These are phyloP conservation scores for Anthopleura xanthogrammica DNA, from an alignment of 92 coral and sea anemone species.

Conservation along the genomic window DNA sequence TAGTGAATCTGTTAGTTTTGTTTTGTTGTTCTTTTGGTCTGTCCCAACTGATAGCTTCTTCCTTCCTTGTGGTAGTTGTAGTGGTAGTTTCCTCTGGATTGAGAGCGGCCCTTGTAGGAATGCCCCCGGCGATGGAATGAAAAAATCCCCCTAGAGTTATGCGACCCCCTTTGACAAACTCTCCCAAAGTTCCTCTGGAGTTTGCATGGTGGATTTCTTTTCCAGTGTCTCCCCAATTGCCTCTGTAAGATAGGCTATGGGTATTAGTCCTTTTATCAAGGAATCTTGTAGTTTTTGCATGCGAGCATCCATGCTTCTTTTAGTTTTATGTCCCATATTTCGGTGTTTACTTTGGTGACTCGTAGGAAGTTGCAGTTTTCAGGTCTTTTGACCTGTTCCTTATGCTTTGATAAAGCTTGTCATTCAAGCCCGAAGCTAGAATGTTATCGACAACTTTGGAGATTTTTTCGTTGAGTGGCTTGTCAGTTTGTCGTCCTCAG, in stretches of 20 bases:
- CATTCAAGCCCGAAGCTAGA: constrained; percentile 37
- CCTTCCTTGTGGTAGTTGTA: background rate
- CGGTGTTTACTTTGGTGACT: constrained; percentile 16
- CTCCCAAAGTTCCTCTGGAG: constrained; percentile 40
- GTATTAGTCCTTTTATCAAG: constrained; percentile 36
- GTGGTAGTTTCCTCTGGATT: background rate
- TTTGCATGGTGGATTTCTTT: constrained; percentile 19
- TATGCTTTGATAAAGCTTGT: constrained; percentile 14
- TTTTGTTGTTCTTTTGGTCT: background rate
- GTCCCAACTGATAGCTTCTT: background rate
- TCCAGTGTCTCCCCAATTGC: constrained; percentile 46
- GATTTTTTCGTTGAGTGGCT: constrained; percentile 15
- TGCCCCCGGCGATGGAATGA: constrained; percentile 22
- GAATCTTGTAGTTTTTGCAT: constrained; percentile 42
- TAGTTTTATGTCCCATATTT: constrained; percentile 38
- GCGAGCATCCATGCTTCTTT: constrained; percentile 45
- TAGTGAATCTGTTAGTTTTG: background rate
- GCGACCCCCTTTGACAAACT: constrained; percentile 23
- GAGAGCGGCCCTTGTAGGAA: constrained; percentile 17
- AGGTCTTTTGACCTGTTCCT: constrained; percentile 25
- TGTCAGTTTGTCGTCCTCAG: constrained; percentile 18
- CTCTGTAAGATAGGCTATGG: constrained; percentile 38
- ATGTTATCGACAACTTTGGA: constrained; percentile 16
- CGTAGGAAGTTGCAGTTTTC: constrained; percentile 29
- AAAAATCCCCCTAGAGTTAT: constrained; percentile 22